Base-by-base conservation (phyloP, 2,888 invertebrate species). In the Chorisops tibialis region DNA sequence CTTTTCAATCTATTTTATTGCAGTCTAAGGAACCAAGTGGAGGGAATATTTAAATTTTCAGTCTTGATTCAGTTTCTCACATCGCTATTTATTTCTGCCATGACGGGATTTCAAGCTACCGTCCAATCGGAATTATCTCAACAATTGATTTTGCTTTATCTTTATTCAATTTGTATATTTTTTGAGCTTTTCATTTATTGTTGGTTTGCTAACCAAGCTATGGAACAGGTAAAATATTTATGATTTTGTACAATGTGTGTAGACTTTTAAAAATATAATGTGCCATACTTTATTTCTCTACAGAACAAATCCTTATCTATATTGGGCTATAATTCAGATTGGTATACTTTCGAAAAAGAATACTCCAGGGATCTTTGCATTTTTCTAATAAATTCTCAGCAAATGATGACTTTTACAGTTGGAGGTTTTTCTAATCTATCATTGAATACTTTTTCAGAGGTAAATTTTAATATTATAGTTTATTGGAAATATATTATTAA, bases 181-280 rank as follows among this genome's bases (percentile, higher is more conserved):
- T 68, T 65, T 3, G 68, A 75, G 24, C 63, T 75, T 3, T 70
- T 74, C 6, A 24, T 70, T 2, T 74, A 71, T 38, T 74, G 73
- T 48, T 74, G 71, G 70, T 73, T 71, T 50, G 73, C 72, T n/a
- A 74, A 72, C 59, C 70, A 72, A 52, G 71, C 72, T 2, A 69
- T 67, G 30, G 72, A 70, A 16, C 69, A 71, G 69, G 72, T n/a
- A n/a, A n/a, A n/a, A n/a, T n/a, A n/a, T n/a, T n/a, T n/a, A n/a
- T n/a, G n/a, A n/a, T n/a, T n/a, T n/a, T 71, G 12, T n/a, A n/a
- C n/a, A 11, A 52, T 39, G n/a, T 30, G 24, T n/a, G 30, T 1
- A n/a, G n/a, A 7, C 9, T 9, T 30, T 30, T 1, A 1, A 30
- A 30, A 30, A n/a, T n/a, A n/a, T n/a, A n/a, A n/a, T 30, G n/a